These are phyloP conservation scores for Zaprionus vittiger DNA, from an alignment of 1,140 invertebrate species.

Conservation along the genomic window DNA sequence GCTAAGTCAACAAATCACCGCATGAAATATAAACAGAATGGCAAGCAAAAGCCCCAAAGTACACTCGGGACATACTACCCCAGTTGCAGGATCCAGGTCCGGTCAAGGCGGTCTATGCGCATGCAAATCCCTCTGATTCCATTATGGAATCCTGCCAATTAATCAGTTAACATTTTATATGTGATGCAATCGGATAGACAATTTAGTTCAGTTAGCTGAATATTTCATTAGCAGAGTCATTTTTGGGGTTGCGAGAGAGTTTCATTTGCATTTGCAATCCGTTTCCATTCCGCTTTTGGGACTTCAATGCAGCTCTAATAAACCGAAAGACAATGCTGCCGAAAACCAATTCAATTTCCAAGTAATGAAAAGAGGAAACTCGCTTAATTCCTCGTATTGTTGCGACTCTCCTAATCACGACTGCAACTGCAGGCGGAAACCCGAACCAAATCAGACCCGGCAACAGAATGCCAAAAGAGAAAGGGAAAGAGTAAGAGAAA, in stretches of 20 bases:
- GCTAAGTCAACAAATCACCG: conserved; percentile 74
- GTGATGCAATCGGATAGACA: not conserved
- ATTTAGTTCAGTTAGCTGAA: not conserved
- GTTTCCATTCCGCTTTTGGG: conserved; percentile 5
- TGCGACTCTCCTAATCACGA: conserved; percentile 67
- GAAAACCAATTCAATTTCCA: conserved; percentile 73
- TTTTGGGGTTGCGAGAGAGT: not conserved
- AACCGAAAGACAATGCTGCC: conserved; percentile 34
- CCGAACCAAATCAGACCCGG: conserved; percentile 9
- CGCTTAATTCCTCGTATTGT: conserved; percentile 78
- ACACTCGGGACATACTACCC: conserved; percentile 31
- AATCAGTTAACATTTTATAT: conserved; percentile 2
- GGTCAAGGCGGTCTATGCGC: not conserved
- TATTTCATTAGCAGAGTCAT: conserved; percentile 1
- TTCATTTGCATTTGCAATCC: conserved; percentile 21
- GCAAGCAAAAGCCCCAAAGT: conserved; percentile 49
- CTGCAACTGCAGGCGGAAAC: conserved; percentile 37
- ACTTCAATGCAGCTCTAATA: conserved; percentile 21
- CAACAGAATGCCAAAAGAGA: conserved; percentile 12
- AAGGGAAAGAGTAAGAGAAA: conserved; percentile 22
- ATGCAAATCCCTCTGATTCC: not conserved
- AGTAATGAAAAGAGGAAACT: conserved; percentile 76
- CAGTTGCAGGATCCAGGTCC: not conserved
- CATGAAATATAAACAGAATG: conserved; percentile 66
- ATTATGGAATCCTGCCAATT: not conserved